Evolutionary conservation across 2,888 invertebrate genomes (phyloP).

Genomic region (Drosophila multiciliata): DNA sequence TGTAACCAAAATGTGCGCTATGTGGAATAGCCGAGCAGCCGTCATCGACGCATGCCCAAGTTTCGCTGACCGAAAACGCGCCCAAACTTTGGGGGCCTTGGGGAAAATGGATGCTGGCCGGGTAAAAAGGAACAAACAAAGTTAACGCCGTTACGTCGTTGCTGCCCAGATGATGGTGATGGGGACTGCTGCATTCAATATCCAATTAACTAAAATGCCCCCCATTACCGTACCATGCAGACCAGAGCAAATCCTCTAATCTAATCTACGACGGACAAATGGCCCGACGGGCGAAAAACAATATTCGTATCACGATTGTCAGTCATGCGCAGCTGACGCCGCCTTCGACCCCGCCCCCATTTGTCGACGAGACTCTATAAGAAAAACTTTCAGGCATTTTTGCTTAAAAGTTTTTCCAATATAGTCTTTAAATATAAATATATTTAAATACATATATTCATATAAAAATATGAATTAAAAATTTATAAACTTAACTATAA

Average conservation of each 20-base stretch:
- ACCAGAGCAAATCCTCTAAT: slow-evolving; percentile 51
- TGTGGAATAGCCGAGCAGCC: slow-evolving; percentile 17
- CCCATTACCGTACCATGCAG: not conserved
- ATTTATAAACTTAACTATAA: not conserved
- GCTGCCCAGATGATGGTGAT: slow-evolving; percentile 35
- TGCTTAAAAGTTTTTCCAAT: slow-evolving; percentile 3
- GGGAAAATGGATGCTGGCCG: slow-evolving; percentile 41
- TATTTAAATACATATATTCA: not conserved
- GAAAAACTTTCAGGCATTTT: slow-evolving; percentile 47
- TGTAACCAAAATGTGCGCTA: slow-evolving; percentile 27
- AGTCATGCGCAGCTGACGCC: slow-evolving; percentile 70
- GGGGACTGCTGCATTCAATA: slow-evolving; percentile 54
- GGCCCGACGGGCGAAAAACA: slow-evolving; percentile 61
- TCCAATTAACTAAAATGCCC: slow-evolving; percentile 61
- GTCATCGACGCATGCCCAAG: slow-evolving; percentile 53
- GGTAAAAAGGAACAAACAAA: slow-evolving; percentile 18
- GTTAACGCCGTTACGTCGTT: slow-evolving; percentile 46
- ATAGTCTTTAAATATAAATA: slow-evolving; percentile 7
- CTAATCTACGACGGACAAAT: slow-evolving; percentile 61
- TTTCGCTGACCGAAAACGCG: slow-evolving; percentile 44
- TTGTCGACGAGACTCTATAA: slow-evolving; percentile 24
- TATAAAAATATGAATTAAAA: not conserved
- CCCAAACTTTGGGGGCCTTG: slow-evolving; percentile 45
- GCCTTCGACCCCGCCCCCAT: slow-evolving; percentile 45
- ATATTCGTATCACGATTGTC: slow-evolving; percentile 69